These are phyloP conservation scores for Heliconius ethilla DNA, from an alignment of 2,888 invertebrate species.

Conservation along the genomic window DNA sequence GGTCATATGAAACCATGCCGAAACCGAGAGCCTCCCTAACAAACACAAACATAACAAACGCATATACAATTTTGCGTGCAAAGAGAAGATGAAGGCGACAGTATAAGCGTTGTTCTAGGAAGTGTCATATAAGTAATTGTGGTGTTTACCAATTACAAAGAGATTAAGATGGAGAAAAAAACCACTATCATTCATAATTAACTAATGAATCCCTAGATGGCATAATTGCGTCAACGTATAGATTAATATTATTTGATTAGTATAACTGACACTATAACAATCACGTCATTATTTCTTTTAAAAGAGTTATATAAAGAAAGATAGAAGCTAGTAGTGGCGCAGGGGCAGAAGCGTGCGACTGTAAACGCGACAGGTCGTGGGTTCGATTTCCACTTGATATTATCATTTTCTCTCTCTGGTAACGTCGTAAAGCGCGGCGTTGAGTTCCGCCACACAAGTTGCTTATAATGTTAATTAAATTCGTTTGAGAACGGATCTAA, in stretches of 20 bases:
- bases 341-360: background rate
- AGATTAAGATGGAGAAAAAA: slow-evolving; percentile 19
- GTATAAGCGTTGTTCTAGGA: slow-evolving; percentile 29
- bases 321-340: background rate
- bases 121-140: slow-evolving; percentile 35
- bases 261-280: slow-evolving; percentile 22
- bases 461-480: too few relatives aligned
- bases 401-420: background rate
- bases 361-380: background rate
- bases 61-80: slow-evolving; percentile 20
- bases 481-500: too few relatives aligned
- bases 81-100: slow-evolving; percentile 9
- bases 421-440: background rate
- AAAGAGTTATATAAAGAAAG: slow-evolving; percentile 11
- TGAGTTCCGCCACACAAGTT: background rate
- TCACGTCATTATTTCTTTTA: slow-evolving; percentile 15
- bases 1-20: background rate
- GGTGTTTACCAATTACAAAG: slow-evolving; percentile 24
- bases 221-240: slow-evolving; percentile 25
- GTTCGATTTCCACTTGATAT: background rate
- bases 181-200: slow-evolving; percentile 33
- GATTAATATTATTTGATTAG: slow-evolving; percentile 26
- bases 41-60: background rate
- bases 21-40: background rate
- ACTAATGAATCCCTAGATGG: slow-evolving; percentile 24